Base-by-base conservation (phyloP, 2,797 vertebrate genomes). In the Hapalemur alaotrensis region DNA sequence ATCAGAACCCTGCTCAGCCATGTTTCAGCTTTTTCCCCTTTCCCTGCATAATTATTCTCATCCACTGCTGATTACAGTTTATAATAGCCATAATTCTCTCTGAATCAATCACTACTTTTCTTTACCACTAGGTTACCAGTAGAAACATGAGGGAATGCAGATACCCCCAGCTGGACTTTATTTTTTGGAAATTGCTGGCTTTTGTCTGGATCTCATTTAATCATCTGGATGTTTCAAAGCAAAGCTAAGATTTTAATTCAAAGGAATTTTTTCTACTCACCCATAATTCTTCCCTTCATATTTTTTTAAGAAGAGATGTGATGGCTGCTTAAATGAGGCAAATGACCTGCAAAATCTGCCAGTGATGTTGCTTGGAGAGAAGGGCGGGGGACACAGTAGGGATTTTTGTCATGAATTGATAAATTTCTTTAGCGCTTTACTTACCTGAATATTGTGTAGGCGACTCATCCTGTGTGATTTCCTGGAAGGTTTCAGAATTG, bases 41-140 rank as follows among this genome's bases (percentile, higher is more conserved):
- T 98, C 98, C 96, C 96, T 93, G 89, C 1, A 41, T 98, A 98
- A 98, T 99, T 99, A 98, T 98, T 98, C 98, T 98, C 98, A 98
- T 98, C 98, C 98, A 98, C 97, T 96, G 85, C 98, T 99, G 98
- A 99, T 98, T 98, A 98, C 98, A 97, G 98, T 98, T 98, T 98
- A 98, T 98, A 99, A 99, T 98, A 98, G 98, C 98, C 98, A 97
- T 98, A 98, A 98, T 98, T 99, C 98, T 98, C 98, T 98, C 98
- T 28, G 75, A 99, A 99, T 99, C 98, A 98, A 98, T 99, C 98
- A 98, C 92, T 95, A 97, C 97, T 98, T 98, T 96, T 94, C 97
- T 98, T 98, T 98, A 98, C 98, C 97, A 98, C 18, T 48, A 97
- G 97, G 97, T 98, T 98, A 97, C 98, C 95, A 93, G 93, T 86